Percentiles rank a stretch among this genome's conserved stretches.
phyloP scores from a whole-genome alignment of 1,140 invertebrate genomes.

The Zaprionus taronus region DNA sequence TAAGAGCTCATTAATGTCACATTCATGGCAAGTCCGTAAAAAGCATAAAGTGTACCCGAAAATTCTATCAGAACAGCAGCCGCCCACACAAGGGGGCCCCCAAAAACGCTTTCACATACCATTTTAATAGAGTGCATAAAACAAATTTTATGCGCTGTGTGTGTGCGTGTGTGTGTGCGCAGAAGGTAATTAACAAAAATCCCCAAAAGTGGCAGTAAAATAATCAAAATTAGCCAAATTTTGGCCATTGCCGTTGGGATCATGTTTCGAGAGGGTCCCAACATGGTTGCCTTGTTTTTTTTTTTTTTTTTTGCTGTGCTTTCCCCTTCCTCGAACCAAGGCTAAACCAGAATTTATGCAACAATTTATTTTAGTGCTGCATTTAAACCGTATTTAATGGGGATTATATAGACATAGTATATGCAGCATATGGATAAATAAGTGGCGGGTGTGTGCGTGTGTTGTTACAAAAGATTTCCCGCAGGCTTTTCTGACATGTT shows the following conservation, averaged over 20 bases:
- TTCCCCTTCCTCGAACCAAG: background rate
- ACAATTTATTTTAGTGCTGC: constrained; percentile 54
- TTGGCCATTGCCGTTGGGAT: constrained; percentile 45
- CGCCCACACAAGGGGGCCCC: background rate
- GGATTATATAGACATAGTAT: constrained; percentile 14
- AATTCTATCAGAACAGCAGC: constrained; percentile 66
- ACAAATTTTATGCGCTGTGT: constrained; percentile 28
- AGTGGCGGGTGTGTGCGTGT: background rate
- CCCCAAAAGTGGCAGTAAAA: constrained; percentile 67
- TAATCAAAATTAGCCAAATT: constrained; percentile 80
- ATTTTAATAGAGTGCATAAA: constrained; percentile 72
- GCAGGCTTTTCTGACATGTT: background rate
- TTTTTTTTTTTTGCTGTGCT: background rate
- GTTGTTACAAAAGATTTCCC: background rate
- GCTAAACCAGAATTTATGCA: constrained; percentile 16
- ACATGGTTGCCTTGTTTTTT: constrained; percentile 1
- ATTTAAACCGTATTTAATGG: constrained; percentile 21
- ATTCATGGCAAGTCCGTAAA: constrained; percentile 68
- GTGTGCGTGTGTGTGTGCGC: constrained; percentile 29
- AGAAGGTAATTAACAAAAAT: constrained; percentile 67
- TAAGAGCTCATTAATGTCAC: constrained; percentile 79
- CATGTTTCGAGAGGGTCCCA: constrained; percentile 32
- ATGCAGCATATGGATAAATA: background rate
- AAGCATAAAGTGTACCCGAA: constrained; percentile 67
- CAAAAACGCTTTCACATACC: constrained; percentile 44